Base-by-base conservation (phyloP, 37 sponge, comb jelly and placozoan genomes). In the Petrosia ficiformis region DNA sequence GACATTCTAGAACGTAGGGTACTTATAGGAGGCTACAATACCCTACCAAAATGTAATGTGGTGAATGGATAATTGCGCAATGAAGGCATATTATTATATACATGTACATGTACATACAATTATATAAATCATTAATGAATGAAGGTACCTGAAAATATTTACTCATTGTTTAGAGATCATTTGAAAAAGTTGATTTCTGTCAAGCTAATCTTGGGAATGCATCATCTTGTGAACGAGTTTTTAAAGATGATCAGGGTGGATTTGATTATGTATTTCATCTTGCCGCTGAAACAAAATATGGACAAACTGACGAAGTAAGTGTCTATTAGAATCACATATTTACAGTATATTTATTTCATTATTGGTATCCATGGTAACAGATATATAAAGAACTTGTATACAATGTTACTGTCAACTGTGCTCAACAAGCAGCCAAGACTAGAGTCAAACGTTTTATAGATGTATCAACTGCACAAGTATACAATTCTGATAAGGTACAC, bases 211-310 rank as follows among this genome's bases (percentile, higher is more conserved):
- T 96, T n/a, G 77, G 87, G 16, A 77, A 77, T 42, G 37, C 39
- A 41, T 59, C 79, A 34, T 78, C 75, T 68, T 85, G 78, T 37
- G 84, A 85, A 42, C 82, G 77, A 43, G 82, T 73, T 22, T 96
- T 99, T 68, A 70, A 76, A 29, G 80, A 78, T 30, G 71, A 75
- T 1, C 77, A 78, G 0, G 86, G 86, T 0, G 57, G 73, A 32
- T 99, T 79, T 58, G 90, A 99, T 67, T 71, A 80, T 59, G 91
- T 95, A 44, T 77, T 86, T 71, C 93, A 93, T 71, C 78, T 90
- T 30, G 99, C 99, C 21, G 94, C 96, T 0, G 94, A 95, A 67
- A 99, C 96, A 3, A 95, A 93, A 65, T 90, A 87, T 48, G 94
- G 96, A 42, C 90, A 92, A 44, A 58, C 82, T 31, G 83, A 80